Base-by-base conservation (phyloP, 1,140 invertebrate species). In the Hycleus cichorii region DNA sequence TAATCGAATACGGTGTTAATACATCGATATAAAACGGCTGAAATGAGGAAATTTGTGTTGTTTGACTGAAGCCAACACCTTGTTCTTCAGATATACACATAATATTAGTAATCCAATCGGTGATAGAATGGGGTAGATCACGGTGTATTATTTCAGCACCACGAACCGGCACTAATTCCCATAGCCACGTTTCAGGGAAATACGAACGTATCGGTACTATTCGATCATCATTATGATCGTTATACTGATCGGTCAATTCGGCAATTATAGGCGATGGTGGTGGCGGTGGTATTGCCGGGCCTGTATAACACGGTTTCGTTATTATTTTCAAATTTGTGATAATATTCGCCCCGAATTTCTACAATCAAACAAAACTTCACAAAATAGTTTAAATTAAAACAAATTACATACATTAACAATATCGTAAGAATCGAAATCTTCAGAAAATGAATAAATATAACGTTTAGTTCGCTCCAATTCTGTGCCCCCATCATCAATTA, bases 11-110 rank as follows among this genome's bases (percentile, higher is more conserved):
- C 0, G 88, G 88, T 4, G 88, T 69, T 52, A 80, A 80, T 26
- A 88, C 74, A 60, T 86, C 81, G 6, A 89, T 74, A 71, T 90
- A 91, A 70, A 90, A 89, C 0, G 83, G 81, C 63, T 86, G 82
- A 66, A 87, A 87, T 5, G 81, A 82, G n/a, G 77, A 77, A 40
- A 90, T 77, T 52, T 80, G 73, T 2, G 75, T 74, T 5, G 75
- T 74, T 5, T 73, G 65, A 4, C 82, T 78, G 25, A 89, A 77
- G 11, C 85, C 86, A 3, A 90, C 69, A 4, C 87, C 88, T 43
- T 76, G 75, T 7, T 75, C 70, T 6, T 78, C 71, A 51, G 83
- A 83, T 39, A 89, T 75, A 61, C 88, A 88, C 43, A 88, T 78
- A 2, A 86, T 83, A 24, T 81, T 82, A 1, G 81, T 83, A 3